These are phyloP conservation scores for Unio delphinus DNA, from an alignment of 2,888 invertebrate genomes.

Conservation along the genomic window DNA sequence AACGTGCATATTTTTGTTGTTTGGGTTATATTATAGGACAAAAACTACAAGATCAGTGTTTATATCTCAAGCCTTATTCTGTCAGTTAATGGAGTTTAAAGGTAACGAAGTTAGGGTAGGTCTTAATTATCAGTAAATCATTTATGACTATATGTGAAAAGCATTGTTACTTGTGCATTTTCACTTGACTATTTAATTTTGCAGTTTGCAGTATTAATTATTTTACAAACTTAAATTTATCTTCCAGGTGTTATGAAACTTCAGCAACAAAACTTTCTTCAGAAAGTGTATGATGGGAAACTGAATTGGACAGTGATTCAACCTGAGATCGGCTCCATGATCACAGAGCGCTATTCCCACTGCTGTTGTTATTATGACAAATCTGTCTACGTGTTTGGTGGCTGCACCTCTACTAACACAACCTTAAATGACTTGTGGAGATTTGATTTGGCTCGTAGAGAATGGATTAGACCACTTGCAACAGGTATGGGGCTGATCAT, in stretches of 20 bases:
- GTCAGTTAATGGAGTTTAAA: no score
- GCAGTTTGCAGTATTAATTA: neutral
- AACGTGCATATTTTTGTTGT: no score
- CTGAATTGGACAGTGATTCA: slow-evolving; percentile 50
- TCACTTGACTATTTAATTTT: slow-evolving; percentile 36
- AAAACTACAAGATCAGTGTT: no score
- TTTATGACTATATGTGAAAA: no score
- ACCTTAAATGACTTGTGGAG: slow-evolving; percentile 98
- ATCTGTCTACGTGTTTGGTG: slow-evolving; percentile 92
- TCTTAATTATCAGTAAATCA: no score
- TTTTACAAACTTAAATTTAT: slow-evolving; percentile 1
- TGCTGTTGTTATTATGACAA: slow-evolving; percentile 79
- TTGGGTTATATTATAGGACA: no score
- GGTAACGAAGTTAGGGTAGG: no score
- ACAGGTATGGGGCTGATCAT: slow-evolving; percentile 56
- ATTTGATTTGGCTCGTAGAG: slow-evolving; percentile 87
- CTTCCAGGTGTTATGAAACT: slow-evolving; percentile 84
- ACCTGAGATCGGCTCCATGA: slow-evolving; percentile 78
- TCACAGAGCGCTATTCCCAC: slow-evolving; percentile 93
- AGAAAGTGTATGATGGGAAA: slow-evolving; percentile 76
- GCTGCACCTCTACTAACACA: slow-evolving; percentile 93
- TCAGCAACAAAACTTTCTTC: slow-evolving; percentile 82
- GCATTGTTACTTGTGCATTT: no score
- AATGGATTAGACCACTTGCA: slow-evolving; percentile 79
- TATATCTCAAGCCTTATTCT: no score